Evolutionary conservation across 2,888 invertebrate genomes (phyloP), one percentile per base, ranked within the genome.

Genomic region (Apoderus coryli): DNA sequence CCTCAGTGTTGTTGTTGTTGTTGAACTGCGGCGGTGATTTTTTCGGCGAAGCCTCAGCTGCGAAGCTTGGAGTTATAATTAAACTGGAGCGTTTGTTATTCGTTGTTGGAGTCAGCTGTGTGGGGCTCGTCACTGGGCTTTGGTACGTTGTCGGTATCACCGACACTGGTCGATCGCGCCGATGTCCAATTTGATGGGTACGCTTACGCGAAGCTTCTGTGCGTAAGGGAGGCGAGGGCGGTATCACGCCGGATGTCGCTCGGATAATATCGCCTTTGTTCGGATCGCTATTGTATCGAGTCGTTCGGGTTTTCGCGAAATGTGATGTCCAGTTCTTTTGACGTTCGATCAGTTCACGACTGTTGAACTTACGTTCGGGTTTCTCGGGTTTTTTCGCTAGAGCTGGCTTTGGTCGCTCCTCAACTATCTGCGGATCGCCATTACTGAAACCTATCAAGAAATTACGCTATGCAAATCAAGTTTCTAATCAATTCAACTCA

Each of bases 281-380:
- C 6, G 70, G 69, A 56, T 75, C 75, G 47, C 72, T 72, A 44
- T 69, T 68, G 36, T 65, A 66, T 22, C 36, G 14, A 10, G 29
- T 41, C 40, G 33, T 71, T 42, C 77, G 71, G 29, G 77, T 69
- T 62, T 82, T 84, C 35, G 79, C 78, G 55, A 86, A 89, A 59
- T 85, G 86, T 36, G 84, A 80, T 15, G 86, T 86, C 88, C 86
- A 89, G 60, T 88, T 89, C 52, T 78, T 76, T 53, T 86, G 88
- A 49, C 86, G 84, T 57, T 85, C 86, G 43, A 88, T 88, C 32
- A 86, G 63, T 55, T 88, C 85, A 43, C 84, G 78, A 38, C 81
- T 82, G 47, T 73, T 76, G 46, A 82, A 76, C 48, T 79, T 76
- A 32, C 82, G 64, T 53, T 85, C 85, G 3, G 84, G 81, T 56